Conservation (phyloP, 2,113 vertebrate genomes). For the Microcebus griseorufus region DNA sequence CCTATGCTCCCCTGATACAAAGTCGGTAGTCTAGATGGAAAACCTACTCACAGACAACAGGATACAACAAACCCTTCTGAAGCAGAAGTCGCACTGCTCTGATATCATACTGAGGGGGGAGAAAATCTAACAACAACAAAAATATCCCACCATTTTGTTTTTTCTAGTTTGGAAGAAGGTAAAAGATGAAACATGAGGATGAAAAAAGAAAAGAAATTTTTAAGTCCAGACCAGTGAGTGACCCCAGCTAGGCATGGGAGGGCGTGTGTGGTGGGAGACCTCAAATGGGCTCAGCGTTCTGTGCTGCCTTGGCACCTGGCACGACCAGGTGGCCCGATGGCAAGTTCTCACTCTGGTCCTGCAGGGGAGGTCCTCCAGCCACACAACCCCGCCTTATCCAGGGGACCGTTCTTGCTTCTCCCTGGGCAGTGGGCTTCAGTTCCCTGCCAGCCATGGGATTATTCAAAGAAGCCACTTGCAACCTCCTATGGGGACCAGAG, state of each 20-base stretch:
- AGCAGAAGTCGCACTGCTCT: not conserved
- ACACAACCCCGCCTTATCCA: not conserved
- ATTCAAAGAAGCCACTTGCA: not conserved
- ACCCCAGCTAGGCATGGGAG: fast-evolving
- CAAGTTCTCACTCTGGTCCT: not conserved
- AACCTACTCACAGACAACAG: too few relatives aligned
- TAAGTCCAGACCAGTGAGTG: not conserved
- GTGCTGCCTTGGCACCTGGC: not conserved
- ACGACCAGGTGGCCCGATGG: fast-evolving
- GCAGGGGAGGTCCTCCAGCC: not conserved
- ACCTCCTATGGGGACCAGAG: not conserved
- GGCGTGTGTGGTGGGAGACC: not conserved
- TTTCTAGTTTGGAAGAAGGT: not conserved
- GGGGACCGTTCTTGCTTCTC: not conserved
- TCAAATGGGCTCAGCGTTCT: not conserved
- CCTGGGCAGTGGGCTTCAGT: not conserved
- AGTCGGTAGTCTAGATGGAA: not conserved
- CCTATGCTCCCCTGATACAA: not conserved
- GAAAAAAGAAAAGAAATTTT: not conserved
- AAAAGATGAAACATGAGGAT: not conserved
- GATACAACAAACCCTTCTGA: too few relatives aligned
- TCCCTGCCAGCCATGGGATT: not conserved
- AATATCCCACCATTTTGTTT: not conserved
- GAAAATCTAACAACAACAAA: too few relatives aligned
- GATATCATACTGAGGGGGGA: not conserved